A percentile compares a stretch with the other conserved stretches of the same genome.
phyloP scores from a whole-genome alignment of 2,888 invertebrate species.

The Philereme vetulata region DNA sequence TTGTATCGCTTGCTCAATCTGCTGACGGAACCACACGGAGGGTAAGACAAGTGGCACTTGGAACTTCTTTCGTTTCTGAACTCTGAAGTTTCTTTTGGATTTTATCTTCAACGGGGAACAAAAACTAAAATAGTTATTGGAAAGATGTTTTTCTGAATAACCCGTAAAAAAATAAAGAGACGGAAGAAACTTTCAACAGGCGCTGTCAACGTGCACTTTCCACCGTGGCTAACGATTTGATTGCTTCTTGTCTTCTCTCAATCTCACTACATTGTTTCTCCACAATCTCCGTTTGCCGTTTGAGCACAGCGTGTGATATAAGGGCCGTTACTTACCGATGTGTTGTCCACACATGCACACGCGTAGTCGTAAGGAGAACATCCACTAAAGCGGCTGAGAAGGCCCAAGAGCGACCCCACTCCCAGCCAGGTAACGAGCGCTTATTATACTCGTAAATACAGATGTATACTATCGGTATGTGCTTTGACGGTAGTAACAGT shows the following conservation, averaged over 20 bases:
- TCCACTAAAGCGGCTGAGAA: slow-evolving; percentile 84
- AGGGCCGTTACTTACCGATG: slow-evolving; percentile 75
- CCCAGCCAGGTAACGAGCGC: slow-evolving; percentile 84
- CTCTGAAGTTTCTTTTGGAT: no score
- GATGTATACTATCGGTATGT: slow-evolving; percentile 72
- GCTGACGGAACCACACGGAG: slow-evolving; percentile 51
- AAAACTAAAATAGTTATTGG: no score
- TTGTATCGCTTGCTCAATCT: slow-evolving; percentile 62
- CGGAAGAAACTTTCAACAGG: background rate
- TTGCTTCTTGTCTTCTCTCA: background rate
- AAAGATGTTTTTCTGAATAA: no score
- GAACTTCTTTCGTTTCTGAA: background rate
- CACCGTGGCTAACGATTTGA: background rate
- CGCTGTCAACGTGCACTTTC: background rate
- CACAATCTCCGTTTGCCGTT: slow-evolving; percentile 55
- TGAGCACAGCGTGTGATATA: slow-evolving; percentile 57
- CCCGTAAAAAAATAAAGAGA: no score
- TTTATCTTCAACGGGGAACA: no score
- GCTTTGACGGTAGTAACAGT: slow-evolving; percentile 72
- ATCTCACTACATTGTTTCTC: background rate
- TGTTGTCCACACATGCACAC: slow-evolving; percentile 84
- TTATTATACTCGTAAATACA: slow-evolving; percentile 56
- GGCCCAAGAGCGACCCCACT: slow-evolving; percentile 83
- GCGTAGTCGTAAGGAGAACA: slow-evolving; percentile 84
- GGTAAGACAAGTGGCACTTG: slow-evolving; percentile 9